Conservation (phyloP, 2,888 invertebrate species). For the Dicyrtomina minuta region DNA sequence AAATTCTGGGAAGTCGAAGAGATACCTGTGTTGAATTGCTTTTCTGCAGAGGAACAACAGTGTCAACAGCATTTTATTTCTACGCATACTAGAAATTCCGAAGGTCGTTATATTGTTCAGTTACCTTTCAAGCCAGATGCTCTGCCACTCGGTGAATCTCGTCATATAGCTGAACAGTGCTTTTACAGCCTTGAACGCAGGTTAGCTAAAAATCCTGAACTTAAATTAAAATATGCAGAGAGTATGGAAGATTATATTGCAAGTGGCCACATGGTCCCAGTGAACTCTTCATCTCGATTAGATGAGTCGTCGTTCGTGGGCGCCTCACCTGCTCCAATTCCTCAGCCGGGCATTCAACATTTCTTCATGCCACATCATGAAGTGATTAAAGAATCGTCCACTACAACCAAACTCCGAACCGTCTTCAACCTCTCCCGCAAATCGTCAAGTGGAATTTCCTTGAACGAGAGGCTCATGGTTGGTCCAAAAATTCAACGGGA, state of each 20-base stretch:
- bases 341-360: background rate
- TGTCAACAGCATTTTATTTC: background rate
- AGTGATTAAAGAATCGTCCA: constrained; percentile 46
- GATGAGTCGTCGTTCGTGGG: constrained; percentile 1
- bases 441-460: constrained; percentile 46
- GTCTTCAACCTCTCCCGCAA: constrained; percentile 55
- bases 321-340: constrained; percentile 6
- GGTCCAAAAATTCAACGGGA: constrained; percentile 53
- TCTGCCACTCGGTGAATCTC: background rate
- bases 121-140: background rate
- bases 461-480: constrained; percentile 53
- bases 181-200: background rate
- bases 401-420: constrained; percentile 44
- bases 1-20: constrained; percentile 23
- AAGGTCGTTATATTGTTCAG: background rate
- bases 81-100: background rate
- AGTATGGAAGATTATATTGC: background rate
- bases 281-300: background rate
- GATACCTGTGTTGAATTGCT: background rate
- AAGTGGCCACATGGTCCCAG: background rate
- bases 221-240: background rate
- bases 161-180: background rate
- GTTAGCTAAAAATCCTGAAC: background rate
- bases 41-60: background rate
- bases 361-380: constrained; percentile 54